Conservation (phyloP, 2,797 vertebrate genomes). For the Myiotriccus ornatus region DNA sequence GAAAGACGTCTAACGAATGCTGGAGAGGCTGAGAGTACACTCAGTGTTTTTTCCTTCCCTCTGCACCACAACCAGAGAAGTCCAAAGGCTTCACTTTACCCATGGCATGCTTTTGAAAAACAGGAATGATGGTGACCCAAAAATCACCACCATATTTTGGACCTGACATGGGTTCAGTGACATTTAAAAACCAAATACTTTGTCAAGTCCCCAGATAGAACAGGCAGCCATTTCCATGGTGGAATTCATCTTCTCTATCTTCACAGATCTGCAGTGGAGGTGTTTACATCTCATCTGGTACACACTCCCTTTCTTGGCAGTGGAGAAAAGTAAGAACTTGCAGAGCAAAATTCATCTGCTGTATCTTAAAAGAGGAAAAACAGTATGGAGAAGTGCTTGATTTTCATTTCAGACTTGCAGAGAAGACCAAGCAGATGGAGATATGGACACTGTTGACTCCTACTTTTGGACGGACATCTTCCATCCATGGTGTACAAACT, state of each 20-base stretch:
- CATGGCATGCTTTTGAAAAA: background rate
- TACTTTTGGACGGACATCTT: background rate
- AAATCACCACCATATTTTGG: background rate
- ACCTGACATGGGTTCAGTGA: background rate
- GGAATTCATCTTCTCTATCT: background rate
- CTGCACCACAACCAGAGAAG: background rate
- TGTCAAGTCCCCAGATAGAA: background rate
- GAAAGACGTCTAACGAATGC: conserved; percentile 1
- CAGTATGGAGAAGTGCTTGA: rapidly evolving
- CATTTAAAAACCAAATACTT: background rate
- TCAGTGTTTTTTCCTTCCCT: background rate
- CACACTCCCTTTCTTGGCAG: background rate
- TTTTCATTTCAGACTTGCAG: background rate
- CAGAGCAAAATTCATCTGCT: background rate
- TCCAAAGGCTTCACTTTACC: background rate
- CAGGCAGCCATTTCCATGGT: background rate
- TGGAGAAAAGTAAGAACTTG: background rate
- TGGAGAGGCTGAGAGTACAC: background rate
- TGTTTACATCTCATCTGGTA: background rate
- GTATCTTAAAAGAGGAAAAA: background rate
- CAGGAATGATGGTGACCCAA: background rate
- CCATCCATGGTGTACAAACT: background rate
- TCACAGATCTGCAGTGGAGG: background rate
- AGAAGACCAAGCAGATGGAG: background rate
- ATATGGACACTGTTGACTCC: background rate